A percentile compares a stretch with the other conserved stretches of the same genome.
Evolutionary conservation across 2,113 vertebrate species (phyloP).

Genomic region (Arvicanthis niloticus): DNA sequence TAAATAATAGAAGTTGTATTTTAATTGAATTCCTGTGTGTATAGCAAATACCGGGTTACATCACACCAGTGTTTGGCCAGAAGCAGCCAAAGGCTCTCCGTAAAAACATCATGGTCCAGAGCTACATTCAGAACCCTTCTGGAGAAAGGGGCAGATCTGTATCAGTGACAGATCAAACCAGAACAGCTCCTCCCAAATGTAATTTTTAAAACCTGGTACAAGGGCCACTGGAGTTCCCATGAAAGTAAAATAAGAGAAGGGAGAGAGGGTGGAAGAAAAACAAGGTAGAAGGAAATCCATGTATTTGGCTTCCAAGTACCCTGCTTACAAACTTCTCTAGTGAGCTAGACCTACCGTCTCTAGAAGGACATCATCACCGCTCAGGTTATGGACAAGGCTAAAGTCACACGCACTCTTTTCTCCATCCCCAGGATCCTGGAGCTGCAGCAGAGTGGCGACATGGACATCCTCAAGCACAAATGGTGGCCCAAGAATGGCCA

Average conservation of each 20-base stretch:
- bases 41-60: constrained; percentile 57
- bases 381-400: background rate
- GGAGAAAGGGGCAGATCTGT: background rate
- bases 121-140: background rate
- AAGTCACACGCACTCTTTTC: constrained; percentile 70
- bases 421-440: constrained; percentile 94
- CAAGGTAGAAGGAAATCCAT: background rate
- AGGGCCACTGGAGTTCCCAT: background rate
- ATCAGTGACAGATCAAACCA: constrained; percentile 42
- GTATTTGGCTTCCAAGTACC: background rate
- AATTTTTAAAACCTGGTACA: background rate
- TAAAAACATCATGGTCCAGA: constrained; percentile 48
- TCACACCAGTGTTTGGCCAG: constrained; percentile 40
- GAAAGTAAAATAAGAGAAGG: background rate
- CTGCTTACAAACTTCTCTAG: background rate
- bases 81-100: constrained; percentile 60
- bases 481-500: constrained; percentile 98
- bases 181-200: constrained; percentile 49
- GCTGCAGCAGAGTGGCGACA: constrained; percentile 98
- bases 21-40: constrained; percentile 70
- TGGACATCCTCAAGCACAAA: constrained; percentile 98
- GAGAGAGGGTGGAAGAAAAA: background rate
- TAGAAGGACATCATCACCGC: background rate
- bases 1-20: constrained; percentile 62
- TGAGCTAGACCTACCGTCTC: fast-evolving